Base-by-base conservation (phyloP, 1,140 invertebrate genomes). In the Lepeophtheirus salmonis region DNA sequence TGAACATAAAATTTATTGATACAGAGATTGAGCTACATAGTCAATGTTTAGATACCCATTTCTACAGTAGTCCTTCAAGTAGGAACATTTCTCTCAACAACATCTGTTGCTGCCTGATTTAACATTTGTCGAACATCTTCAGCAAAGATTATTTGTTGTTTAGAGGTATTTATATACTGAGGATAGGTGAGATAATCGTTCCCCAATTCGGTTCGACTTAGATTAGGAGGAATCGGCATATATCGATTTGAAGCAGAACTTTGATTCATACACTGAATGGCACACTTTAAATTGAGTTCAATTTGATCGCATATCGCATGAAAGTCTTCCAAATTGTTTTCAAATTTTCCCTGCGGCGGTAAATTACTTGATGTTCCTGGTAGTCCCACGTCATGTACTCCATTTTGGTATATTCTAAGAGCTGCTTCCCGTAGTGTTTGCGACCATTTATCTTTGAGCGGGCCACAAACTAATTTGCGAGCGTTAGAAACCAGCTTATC, bases 251-350 rank as follows among this genome's bases (percentile, higher is more conserved):
- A 20, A 16, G 52, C 17, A n/a, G 18, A 14, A 22, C 17, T 22
- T 16, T 54, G 52, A 17, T 54, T 54, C 3, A 18, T 17, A 22
- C 52, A 18, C 14, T 54, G 17, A 18, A 54, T 22, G n/a, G 52
- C 52, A 54, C 52, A 20, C 52, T 22, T 54, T 14, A 54, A 22
- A 54, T 18, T 22, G 14, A 54, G 3, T 16, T 54, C 52, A 14
- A 54, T 54, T 14, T 54, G 52, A 54, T 54, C 52, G 14, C 16
- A 22, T n/a, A 22, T 54, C n/a, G 16, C 52, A 22, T 54, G 23
- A 22, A 54, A 54, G 16, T 54, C 52, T 54, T 54, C 52, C 18
- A 54, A 54, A n/a, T 54, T 16, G 16, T 17, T 18, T 20, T 54
- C 52, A 54, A 54, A 54, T 54, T 54, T 54, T 17, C 16, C 21